Evolutionary conservation across 2,797 vertebrate genomes (phyloP), one percentile per base, ranked within the genome.

Genomic region (Hafferia zeledoni): DNA sequence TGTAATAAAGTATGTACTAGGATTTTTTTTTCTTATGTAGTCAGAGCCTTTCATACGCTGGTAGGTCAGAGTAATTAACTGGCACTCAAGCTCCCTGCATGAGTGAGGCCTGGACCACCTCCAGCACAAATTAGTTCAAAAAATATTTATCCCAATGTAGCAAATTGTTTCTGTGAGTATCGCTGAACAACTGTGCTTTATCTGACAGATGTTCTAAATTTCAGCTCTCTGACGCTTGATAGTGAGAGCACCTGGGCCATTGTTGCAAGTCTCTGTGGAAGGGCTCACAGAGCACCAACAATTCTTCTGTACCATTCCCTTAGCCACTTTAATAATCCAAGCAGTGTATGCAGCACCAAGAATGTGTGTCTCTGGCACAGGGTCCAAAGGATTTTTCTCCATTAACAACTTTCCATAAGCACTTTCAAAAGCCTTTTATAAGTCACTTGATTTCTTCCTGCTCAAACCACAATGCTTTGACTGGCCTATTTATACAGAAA

Each of bases 221-320:
- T 35, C 75, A 76, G 14, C 7, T 31, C 35, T 55, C 27, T 69
- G 17, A 35, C 19, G 20, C 2, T 11, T 0, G 7, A 10, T 57
- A 33, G 50, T 41, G 23, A 25, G 22, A 70, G 13, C 7, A 15
- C 27, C 55, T 59, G 22, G 60, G 24, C 8, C 0, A 0, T 3
- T 53, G 52, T 12, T 27, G 5, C 7, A 17, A 57, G 9, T 23
- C 10, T 15, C 52, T 39, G 1, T 27, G 22, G 63, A 79, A 50
- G 30, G 17, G 16, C 17, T 83, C 19, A 10, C 0, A 0, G 17
- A 28, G 33, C 47, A 56, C 14, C 37, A 83, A 10, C 4, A 63
- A 8, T 27, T 65, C 17, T 31, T 35, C 50, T 33, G 6, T 22
- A 9, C 24, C 18, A 55, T 71, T 71, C 10, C 30, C 15, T 67